These are phyloP conservation scores for Chelonia mydas DNA, from an alignment of 2,797 vertebrate genomes.

Conservation along the genomic window DNA sequence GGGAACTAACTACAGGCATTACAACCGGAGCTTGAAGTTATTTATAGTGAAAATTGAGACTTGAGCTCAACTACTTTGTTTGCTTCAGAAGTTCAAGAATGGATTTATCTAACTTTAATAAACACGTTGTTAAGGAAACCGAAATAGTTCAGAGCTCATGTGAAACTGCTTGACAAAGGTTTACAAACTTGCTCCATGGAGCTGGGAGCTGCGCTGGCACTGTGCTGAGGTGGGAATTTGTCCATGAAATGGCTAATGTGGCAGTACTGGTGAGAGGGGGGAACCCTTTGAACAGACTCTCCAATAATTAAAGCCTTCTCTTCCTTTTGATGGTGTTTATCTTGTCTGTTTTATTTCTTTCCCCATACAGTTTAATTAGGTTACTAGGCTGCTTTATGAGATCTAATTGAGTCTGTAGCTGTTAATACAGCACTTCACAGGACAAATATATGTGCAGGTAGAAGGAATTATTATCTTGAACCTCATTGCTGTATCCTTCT, in stretches of 20 bases:
- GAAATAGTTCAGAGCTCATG: constrained; percentile 8
- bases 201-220: neutral
- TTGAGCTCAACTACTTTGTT: neutral
- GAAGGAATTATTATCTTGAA: neutral
- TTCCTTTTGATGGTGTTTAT: neutral
- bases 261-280: neutral
- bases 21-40: neutral
- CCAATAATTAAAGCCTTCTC: neutral
- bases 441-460: neutral
- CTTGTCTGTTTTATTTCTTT: constrained; percentile 18
- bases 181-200: constrained; percentile 11
- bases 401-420: constrained; percentile 1
- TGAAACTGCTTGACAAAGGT: constrained; percentile 24
- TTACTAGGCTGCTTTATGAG: constrained; percentile 17
- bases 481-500: constrained; percentile 16
- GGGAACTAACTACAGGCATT: neutral
- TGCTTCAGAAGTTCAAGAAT: constrained; percentile 30
- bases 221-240: neutral
- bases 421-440: neutral
- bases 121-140: constrained; percentile 33
- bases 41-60: neutral
- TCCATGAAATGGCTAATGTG: neutral
- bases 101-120: constrained; percentile 43
- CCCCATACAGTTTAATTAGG: neutral
- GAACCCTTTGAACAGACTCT: neutral